Evolutionary conservation across 2,888 invertebrate species (phyloP), one percentile per base, ranked within the genome.

Genomic region (Pardosa pseudoannulata): DNA sequence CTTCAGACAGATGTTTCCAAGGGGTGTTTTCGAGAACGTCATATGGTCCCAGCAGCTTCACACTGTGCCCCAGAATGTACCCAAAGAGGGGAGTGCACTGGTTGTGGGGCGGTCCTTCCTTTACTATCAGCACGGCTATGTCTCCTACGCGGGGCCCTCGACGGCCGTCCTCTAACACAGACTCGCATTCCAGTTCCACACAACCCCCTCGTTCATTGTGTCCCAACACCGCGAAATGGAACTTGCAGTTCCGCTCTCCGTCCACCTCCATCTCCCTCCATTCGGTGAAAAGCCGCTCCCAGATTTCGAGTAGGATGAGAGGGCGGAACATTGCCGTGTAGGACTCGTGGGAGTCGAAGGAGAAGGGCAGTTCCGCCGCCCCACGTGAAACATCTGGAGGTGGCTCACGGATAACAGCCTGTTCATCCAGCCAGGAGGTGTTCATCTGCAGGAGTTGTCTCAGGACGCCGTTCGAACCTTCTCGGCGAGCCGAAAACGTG

Each of bases 371-470:
- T 28, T n/a, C 27, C 19, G 1, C 2, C 7, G 62, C 70, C 3
- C 65, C 70, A 39, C 28, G 9, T 6, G 6, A 7, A 3, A 86
- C 56, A 13, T 13, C 11, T 19, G 71, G 36, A 41, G 88, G 88
- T 11, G 88, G 75, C 7, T n/a, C 9, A 32, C 46, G n/a, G 0
- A 27, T 13, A 11, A 39, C 32, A 9, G 71, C 64, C n/a, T 88
- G 80, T 41, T 89, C 89, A n/a, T 73, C 32, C 1, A 89, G 68
- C 89, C 89, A 89, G 23, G 56, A 71, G 0, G 78, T 73, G 46
- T 88, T 89, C 79, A 89, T 87, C 27, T 87, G 68, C 11, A 89
- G 23, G 23, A 89, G 76, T 70, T 68, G 67, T 13, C 71, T 28
- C 1, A 88, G 31, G 11, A 88, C 36, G 19, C 27, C 28, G 16